phyloP scores from a whole-genome alignment of 92 coral and sea anemone genomes.

The Meandrina meandrites region DNA sequence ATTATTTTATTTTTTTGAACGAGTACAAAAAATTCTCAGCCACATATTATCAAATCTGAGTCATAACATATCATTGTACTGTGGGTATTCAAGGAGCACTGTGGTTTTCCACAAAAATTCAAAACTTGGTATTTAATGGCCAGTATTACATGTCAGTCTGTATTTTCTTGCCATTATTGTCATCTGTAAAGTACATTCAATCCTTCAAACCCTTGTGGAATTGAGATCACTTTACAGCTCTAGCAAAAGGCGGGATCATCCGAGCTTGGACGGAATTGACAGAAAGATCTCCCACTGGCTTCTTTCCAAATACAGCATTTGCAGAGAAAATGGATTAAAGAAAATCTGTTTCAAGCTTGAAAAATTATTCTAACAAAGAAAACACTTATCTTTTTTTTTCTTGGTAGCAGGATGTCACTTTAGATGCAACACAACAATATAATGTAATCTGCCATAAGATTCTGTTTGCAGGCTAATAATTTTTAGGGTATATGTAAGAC shows the following conservation, averaged over 20 bases:
- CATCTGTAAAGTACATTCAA: neutral
- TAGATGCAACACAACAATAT: neutral
- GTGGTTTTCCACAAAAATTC: conserved; percentile 13
- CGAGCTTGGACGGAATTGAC: neutral
- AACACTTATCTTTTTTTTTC: neutral
- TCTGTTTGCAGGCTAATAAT: too few species aligned
- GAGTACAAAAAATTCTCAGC: too few species aligned
- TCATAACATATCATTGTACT: neutral
- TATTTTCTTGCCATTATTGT: neutral
- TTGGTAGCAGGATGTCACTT: neutral
- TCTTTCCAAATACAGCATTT: neutral
- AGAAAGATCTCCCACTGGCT: neutral
- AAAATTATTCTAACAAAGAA: neutral
- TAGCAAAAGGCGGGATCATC: neutral
- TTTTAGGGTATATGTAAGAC: too few species aligned
- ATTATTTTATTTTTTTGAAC: too few species aligned
- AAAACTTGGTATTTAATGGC: neutral
- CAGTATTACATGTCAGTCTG: neutral
- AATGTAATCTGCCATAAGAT: neutral
- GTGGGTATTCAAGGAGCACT: neutral
- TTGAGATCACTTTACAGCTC: neutral
- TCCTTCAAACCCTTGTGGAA: neutral
- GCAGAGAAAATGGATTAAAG: neutral
- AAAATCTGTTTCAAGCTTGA: neutral
- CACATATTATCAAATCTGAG: neutral